These are phyloP conservation scores for Antechinus flavipes DNA, from an alignment of 2,113 vertebrate species.

Conservation along the genomic window DNA sequence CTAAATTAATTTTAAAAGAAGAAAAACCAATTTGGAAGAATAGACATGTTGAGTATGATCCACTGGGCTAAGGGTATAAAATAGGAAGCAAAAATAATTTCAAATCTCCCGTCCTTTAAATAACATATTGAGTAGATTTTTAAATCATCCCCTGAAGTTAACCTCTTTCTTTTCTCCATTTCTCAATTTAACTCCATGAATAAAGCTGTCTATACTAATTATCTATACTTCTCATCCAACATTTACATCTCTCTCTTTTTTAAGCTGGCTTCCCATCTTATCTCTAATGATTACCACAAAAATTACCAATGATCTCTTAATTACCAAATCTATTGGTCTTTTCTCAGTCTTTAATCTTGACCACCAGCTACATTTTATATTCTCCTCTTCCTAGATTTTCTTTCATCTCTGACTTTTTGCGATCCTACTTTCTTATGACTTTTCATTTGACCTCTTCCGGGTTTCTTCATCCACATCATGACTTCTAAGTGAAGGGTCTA, in stretches of 20 bases:
- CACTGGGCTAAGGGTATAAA: constrained; percentile 76
- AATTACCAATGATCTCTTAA: not conserved
- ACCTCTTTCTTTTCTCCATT: not conserved
- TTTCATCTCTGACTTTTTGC: not conserved
- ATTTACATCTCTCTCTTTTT: not conserved
- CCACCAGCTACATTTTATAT: not conserved
- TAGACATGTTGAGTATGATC: constrained; percentile 74
- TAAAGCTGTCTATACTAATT: not conserved
- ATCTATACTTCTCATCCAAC: not conserved
- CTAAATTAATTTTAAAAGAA: constrained; percentile 75
- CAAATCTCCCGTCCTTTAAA: not conserved
- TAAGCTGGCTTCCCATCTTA: not conserved
- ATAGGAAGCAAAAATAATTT: constrained; percentile 3
- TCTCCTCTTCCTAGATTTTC: not conserved
- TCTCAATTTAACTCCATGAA: not conserved
- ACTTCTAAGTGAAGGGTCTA: not conserved
- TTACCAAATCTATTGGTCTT: not conserved
- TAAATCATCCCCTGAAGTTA: not conserved
- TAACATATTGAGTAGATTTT: not conserved
- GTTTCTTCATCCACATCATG: not conserved
- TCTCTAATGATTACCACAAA: not conserved
- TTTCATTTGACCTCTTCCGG: not conserved
- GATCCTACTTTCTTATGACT: not conserved
- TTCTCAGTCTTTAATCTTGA: not conserved
- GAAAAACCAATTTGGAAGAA: constrained; percentile 73